Evolutionary conservation across 2,113 vertebrate species (phyloP).

Genomic region (Bettongia penicillata): DNA sequence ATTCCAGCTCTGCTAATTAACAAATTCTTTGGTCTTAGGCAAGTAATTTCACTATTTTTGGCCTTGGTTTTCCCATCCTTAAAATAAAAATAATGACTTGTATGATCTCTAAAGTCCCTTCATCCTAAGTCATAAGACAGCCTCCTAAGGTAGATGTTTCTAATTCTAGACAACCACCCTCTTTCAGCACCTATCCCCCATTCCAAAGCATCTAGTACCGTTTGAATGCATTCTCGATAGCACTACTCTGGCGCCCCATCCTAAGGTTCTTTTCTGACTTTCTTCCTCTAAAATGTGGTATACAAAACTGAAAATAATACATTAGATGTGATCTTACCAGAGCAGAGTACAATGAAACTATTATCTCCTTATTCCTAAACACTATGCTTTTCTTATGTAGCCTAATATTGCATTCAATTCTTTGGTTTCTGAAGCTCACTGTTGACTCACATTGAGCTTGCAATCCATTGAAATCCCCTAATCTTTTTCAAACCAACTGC

Average conservation of each 20-base stretch:
- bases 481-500: background rate
- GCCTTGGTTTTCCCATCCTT: background rate
- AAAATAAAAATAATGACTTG: background rate
- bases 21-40: background rate
- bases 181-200: background rate
- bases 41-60: slow-evolving; percentile 11
- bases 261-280: background rate
- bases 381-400: background rate
- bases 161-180: background rate
- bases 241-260: background rate
- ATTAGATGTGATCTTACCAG: background rate
- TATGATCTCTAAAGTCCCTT: background rate
- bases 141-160: background rate
- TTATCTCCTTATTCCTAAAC: background rate
- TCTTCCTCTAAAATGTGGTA: background rate
- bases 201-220: background rate
- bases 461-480: background rate
- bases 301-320: background rate
- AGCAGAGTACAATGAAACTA: background rate
- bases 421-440: background rate
- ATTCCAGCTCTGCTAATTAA: background rate
- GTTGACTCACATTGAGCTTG: background rate
- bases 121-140: background rate
- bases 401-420: background rate
- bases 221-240: background rate